phyloP scores from a whole-genome alignment of 2,888 invertebrate genomes.

The Hylaea fasciaria region DNA sequence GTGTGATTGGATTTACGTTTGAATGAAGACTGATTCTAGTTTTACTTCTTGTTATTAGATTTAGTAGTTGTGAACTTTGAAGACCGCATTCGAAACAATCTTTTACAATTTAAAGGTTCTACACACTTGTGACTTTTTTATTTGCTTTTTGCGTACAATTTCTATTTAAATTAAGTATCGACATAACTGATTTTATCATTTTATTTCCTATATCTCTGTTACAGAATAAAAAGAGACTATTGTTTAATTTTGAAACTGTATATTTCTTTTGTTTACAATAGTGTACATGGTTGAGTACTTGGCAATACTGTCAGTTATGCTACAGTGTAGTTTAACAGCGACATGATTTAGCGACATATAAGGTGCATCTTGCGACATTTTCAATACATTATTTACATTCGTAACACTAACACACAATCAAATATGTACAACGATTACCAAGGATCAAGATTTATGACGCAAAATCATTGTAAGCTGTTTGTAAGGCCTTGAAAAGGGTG shows the following conservation, averaged over 20 bases:
- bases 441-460: too few species aligned
- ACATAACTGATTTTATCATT: conserved; percentile 18
- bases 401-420: too few species aligned
- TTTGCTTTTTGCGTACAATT: conserved; percentile 48
- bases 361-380: conserved; percentile 4
- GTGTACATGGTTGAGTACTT: conserved; percentile 20
- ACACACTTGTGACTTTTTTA: conserved; percentile 44
- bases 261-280: conserved; percentile 7
- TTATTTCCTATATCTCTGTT: conserved; percentile 12
- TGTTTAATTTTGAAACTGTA: conserved; percentile 21
- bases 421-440: too few species aligned
- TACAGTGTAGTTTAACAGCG: conserved; percentile 6
- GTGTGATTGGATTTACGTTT: conserved; percentile 60
- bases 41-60: conserved; percentile 62
- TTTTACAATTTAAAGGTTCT: conserved; percentile 36
- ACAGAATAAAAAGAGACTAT: conserved; percentile 4
- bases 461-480: background rate
- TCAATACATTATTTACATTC: too few species aligned
- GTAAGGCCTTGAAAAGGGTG: background rate
- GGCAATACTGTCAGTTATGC: conserved; percentile 24
- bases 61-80: conserved; percentile 45
- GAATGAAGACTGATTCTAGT: conserved; percentile 81
- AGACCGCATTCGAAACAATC: conserved; percentile 43
- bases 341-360: background rate
- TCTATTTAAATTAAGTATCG: conserved; percentile 43